A percentile compares a stretch with the other conserved stretches of the same genome.
Evolutionary conservation across 2,113 vertebrate species (phyloP).

Genomic region (Marmota flaviventris): DNA sequence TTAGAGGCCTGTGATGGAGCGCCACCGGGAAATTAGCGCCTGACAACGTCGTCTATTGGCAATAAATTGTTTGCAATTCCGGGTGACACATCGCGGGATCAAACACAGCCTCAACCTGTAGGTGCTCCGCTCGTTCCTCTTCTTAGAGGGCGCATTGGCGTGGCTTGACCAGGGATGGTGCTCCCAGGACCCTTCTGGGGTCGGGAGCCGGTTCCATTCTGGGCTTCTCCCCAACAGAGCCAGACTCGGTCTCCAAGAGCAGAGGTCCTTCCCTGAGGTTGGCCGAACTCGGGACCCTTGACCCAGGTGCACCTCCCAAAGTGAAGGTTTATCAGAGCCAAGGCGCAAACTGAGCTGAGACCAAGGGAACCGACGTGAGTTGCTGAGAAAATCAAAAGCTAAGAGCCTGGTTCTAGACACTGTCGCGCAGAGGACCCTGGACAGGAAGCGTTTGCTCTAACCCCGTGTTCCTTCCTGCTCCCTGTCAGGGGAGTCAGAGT

Average conservation of each 20-base stretch:
- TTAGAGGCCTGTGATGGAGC: constrained; percentile 61
- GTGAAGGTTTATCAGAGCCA: background rate
- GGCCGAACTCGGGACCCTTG: background rate
- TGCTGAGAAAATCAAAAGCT: background rate
- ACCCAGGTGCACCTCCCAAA: background rate
- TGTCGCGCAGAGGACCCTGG: background rate
- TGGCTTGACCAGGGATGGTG: constrained; percentile 72
- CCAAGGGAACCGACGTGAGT: background rate
- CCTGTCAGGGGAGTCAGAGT: background rate
- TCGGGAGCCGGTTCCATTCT: rapidly evolving
- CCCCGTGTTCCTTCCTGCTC: background rate
- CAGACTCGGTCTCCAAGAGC: background rate
- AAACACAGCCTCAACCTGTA: constrained; percentile 66
- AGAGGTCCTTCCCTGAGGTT: rapidly evolving
- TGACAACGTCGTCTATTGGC: constrained; percentile 76
- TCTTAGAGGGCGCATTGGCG: constrained; percentile 67
- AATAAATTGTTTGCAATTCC: constrained; percentile 82
- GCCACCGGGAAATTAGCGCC: constrained; percentile 79
- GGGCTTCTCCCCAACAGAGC: background rate
- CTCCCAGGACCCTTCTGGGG: background rate
- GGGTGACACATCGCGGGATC: constrained; percentile 68
- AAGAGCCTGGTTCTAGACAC: background rate
- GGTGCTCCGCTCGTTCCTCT: constrained; percentile 59
- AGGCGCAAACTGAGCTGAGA: background rate
- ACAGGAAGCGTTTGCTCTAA: rapidly evolving